Base-by-base conservation (phyloP, 2,888 invertebrate genomes). In the Coelogynopora nodosa region DNA sequence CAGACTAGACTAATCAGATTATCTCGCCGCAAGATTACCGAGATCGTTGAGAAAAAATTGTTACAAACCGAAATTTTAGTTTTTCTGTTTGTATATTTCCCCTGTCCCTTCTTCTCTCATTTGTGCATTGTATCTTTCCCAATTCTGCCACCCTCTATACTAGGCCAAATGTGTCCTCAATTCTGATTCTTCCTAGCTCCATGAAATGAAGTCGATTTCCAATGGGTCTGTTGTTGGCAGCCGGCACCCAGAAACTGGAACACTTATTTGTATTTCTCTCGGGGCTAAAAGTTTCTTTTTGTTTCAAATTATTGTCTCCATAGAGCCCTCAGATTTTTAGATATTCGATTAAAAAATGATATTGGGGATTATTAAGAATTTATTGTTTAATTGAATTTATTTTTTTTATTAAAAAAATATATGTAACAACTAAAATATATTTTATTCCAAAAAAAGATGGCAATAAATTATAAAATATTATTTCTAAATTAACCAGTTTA, bases 1-100 rank as follows among this genome's bases (percentile, higher is more conserved):
- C 74, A 74, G 74, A 74, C 74, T 26, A 5, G 74, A 23, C 74
- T 74, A 74, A 74, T 74, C 74, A 2, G 74, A 74, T 74, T 74
- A 74, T 74, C 74, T 23, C 74, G 23, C 27, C 2, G 74, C 23
- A 74, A 23, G 18, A 74, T 74, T 74, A 74, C 74, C 74, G 27
- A 74, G 74, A 74, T 74, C 5, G 5, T 74, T 23, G 23, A 74
- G 23, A 5, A 74, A 49, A 74, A 74, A n/a, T 74, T 74, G 74
- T 74, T 74, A 74, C 74, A 74, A 5, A 49, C 18, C 5, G 18
- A 18, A 49, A 49, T 49, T 49, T 49, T 49, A 49, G 49, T 49
- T 49, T 49, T 49, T 18, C 18, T 49, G 10, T 5, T 49, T 49
- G 49, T 18, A 5, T 49, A 49, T 49, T 13, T 5, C 74, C 74